Conservation (phyloP, 2,888 invertebrate species). For the Agrochola lota region DNA sequence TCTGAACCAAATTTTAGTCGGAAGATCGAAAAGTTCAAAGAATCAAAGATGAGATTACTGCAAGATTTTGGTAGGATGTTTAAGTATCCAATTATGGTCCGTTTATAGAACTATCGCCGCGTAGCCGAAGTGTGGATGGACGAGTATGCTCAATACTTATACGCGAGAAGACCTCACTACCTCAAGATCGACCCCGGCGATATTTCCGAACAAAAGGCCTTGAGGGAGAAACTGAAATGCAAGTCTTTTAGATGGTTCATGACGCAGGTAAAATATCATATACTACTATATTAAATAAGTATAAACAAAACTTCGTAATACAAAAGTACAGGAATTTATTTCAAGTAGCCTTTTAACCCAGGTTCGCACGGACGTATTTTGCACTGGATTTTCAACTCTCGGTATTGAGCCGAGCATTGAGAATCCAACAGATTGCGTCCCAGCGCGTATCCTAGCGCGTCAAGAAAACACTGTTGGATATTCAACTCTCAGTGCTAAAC, state of each 20-base stretch:
- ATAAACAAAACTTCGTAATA: no score
- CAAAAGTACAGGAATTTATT: no score
- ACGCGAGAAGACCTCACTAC: slow-evolving; percentile 94
- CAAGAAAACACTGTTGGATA: no score
- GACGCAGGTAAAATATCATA: slow-evolving; percentile 89
- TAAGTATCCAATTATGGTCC: background rate
- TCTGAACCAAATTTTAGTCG: background rate
- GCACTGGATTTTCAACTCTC: no score
- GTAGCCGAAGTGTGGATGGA: slow-evolving; percentile 99
- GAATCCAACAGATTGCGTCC: no score
- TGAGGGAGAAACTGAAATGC: slow-evolving; percentile 95
- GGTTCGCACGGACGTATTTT: no score
- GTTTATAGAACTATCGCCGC: slow-evolving; percentile 94
- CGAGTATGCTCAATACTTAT: slow-evolving; percentile 97
- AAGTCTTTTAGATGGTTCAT: slow-evolving; percentile 99
- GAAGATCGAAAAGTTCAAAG: background rate
- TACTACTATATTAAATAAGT: no score
- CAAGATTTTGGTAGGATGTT: background rate
- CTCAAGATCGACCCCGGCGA: slow-evolving; percentile 95
- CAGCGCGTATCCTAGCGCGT: no score
- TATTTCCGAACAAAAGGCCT: slow-evolving; percentile 93
- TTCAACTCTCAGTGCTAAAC: no score
- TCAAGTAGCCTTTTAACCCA: no score
- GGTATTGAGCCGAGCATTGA: no score
- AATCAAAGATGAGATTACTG: background rate